These are phyloP conservation scores for Hypomecis atomaria DNA, from an alignment of 2,888 invertebrate genomes.

Conservation along the genomic window DNA sequence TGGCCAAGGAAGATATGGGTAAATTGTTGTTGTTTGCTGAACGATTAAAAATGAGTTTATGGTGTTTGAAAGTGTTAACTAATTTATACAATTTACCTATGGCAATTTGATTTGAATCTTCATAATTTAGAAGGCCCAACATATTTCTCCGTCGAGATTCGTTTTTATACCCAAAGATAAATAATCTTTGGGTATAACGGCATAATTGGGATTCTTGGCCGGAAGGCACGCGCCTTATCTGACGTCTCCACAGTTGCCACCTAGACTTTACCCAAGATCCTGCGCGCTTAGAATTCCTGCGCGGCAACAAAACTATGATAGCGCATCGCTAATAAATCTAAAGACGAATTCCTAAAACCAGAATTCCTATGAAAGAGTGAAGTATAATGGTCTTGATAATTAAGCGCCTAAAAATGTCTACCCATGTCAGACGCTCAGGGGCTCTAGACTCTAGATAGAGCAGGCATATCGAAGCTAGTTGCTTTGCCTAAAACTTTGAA, in stretches of 20 bases:
- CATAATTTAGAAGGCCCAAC: neutral
- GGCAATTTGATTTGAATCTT: neutral
- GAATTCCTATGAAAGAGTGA: neutral
- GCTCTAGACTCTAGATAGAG: too few species aligned
- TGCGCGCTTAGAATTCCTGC: conserved; percentile 52
- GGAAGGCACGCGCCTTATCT: conserved; percentile 51
- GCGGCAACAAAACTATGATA: conserved; percentile 48
- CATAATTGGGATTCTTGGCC: conserved; percentile 53
- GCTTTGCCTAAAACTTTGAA: too few species aligned
- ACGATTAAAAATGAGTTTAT: too few species aligned
- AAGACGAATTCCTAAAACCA: conserved; percentile 21
- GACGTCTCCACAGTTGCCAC: conserved; percentile 46
- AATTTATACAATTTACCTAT: too few species aligned
- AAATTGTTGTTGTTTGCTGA: too few species aligned
- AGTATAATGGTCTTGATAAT: too few species aligned
- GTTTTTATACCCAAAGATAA: conserved; percentile 39
- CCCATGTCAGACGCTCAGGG: too few species aligned
- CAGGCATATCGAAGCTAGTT: too few species aligned
- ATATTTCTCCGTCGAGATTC: conserved; percentile 21
- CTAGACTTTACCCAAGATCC: conserved; percentile 46
- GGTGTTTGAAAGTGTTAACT: too few species aligned
- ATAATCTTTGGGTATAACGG: conserved; percentile 46
- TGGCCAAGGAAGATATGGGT: too few species aligned
- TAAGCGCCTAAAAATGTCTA: too few species aligned
- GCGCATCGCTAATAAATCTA: conserved; percentile 46